Base-by-base conservation (phyloP, 2,888 invertebrate genomes). In the Drosophila quinaria region DNA sequence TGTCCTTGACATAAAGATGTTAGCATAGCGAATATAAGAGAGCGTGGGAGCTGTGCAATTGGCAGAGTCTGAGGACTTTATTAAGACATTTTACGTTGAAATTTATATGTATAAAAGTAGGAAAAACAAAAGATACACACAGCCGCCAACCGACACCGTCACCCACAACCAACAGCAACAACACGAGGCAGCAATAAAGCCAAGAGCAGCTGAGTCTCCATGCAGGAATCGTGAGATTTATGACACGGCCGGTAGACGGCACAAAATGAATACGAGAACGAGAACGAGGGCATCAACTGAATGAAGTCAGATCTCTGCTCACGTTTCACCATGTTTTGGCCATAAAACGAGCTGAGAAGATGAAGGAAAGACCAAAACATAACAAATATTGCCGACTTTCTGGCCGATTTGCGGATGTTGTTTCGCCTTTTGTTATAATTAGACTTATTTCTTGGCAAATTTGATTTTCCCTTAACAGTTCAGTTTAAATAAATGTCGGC, bases 1-100 rank as follows among this genome's bases (percentile, higher is more conserved):
- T 89, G 88, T 90, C 87, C 87, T 90, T 90, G 87, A 82, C 86
- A 87, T 83, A 89, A 90, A 90, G 84, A 68, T 77, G 90, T 69
- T 80, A 50, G 80, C 69, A 60, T 42, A 51, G 70, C 54, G 39
- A 46, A 17, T 13, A 22, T 13, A 13, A 56, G 44, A 47, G 15
- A 50, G n/a, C 13, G 22, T 19, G 22, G 19, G 8, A 42, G 22
- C 44, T 56, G 17, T 17, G 17, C 41, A 17, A 10, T 41, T 41
- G 41, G 10, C 41, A 42, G 63, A 52, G 42, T 50, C 65, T 52
- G 72, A 49, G 52, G 73, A 89, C 89, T 90, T 90, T 90, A 90
- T 90, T 87, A 87, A 87, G 87, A 87, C 89, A 90, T 87, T 87
- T 87, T 74, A 84, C 82, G 81, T 85, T 78, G 78, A 79, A 87